Base-by-base conservation (phyloP, 2,797 vertebrate species). In the Liparis tanakae region DNA sequence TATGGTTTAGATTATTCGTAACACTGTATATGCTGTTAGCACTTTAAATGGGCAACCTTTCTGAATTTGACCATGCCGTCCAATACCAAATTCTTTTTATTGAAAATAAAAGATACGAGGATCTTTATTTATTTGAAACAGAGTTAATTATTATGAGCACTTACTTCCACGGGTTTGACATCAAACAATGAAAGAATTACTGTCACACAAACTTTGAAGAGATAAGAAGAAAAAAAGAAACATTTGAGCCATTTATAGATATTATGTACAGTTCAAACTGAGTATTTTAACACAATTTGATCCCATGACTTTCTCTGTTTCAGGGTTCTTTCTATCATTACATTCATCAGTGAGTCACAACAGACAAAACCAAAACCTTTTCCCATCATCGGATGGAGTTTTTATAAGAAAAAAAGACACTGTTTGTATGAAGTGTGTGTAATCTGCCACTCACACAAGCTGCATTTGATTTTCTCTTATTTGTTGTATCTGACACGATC, bases 1-100 rank as follows among this genome's bases (percentile, higher is more conserved):
- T 89, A 82, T 85, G 73, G 39, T 80, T 80, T 81, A 79, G 82
- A 67, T 78, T 17, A 74, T 87, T 85, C 89, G 61, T 72, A 81
- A 80, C 89, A 88, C 88, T 93, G 92, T 95, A 91, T 94, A 91
- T 91, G 91, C 95, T 76, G 90, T 95, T 89, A 93, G 97, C 97
- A 98, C 97, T 98, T 99, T 99, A 98, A 96, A 94, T 72, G 80
- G 87, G 84, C 84, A 88, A 84, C 86, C 79, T 87, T 91, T 91
- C 72, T 83, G 86, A 91, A 91, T 85, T 86, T 44, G 91, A 90
- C 85, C 83, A 83, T 80, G 79, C 70, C 79, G 67, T 83, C 80
- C 73, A 20, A 86, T 56, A 89, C 90, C 89, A 93, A 91, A 92
- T 85, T 86, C 33, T 30, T 57, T 61, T 74, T 41, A 72, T 79